These are phyloP conservation scores for Cryptus armator DNA, from an alignment of 2,888 invertebrate species.

Conservation along the genomic window DNA sequence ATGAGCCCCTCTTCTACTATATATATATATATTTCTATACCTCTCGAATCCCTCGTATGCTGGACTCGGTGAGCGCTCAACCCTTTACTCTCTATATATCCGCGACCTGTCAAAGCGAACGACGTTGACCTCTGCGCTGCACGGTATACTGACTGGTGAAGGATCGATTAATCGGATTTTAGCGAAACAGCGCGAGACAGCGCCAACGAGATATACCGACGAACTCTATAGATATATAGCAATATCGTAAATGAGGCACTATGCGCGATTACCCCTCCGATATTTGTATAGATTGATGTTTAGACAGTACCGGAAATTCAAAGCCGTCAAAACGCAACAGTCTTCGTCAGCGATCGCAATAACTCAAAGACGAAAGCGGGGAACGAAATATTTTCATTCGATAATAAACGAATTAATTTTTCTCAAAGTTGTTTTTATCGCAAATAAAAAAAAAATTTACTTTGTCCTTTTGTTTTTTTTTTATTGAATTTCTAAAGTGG, in stretches of 20 bases:
- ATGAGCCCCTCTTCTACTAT: slow-evolving; percentile 14
- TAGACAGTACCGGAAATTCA: not conserved
- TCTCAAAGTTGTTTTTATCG: too few species aligned
- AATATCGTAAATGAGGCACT: not conserved
- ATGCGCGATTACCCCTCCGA: not conserved
- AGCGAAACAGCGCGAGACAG: slow-evolving; percentile 58
- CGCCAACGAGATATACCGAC: slow-evolving; percentile 28
- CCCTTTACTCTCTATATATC: slow-evolving; percentile 17
- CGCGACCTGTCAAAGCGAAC: slow-evolving; percentile 59
- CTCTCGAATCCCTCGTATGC: not conserved
- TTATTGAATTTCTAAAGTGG: not conserved
- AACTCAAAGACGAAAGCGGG: not conserved
- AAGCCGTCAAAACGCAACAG: not conserved
- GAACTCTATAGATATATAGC: slow-evolving; percentile 13
- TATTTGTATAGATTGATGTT: not conserved
- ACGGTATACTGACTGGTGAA: slow-evolving; percentile 38
- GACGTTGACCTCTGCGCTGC: slow-evolving; percentile 53
- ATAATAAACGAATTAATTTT: not conserved
- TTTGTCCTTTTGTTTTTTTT: not conserved
- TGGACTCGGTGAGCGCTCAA: not conserved
- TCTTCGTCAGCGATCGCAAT: not conserved
- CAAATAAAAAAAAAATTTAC: too few species aligned
- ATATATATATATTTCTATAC: not conserved
- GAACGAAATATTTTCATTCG: not conserved
- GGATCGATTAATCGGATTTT: slow-evolving; percentile 71